A percentile compares a stretch with the other conserved stretches of the same genome.
Conservation (phyloP, 1,140 invertebrate genomes). For the Nephila pilipes region DNA sequence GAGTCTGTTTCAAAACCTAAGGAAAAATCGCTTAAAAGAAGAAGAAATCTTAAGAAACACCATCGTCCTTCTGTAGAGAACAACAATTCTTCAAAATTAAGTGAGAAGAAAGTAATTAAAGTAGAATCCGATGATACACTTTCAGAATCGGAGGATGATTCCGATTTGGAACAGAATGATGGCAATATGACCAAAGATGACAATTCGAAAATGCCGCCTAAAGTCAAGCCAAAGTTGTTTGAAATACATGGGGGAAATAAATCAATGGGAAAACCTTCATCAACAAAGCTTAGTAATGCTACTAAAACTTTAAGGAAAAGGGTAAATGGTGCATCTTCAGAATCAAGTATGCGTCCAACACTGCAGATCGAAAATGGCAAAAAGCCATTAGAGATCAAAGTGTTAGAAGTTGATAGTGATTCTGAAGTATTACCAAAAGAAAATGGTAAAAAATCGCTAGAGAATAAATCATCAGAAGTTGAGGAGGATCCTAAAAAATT, state of each 20-base stretch:
- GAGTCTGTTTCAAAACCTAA: not conserved
- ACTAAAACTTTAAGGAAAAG: slow-evolving; percentile 6
- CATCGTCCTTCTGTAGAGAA: not conserved
- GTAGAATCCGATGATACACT: not conserved
- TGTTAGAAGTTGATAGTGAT: not conserved
- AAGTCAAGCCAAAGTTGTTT: not conserved
- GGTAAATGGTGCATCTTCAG: not conserved
- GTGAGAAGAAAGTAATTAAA: not conserved
- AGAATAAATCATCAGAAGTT: not conserved
- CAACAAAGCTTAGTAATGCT: not conserved
- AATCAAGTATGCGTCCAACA: not conserved
- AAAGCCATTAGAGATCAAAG: not conserved
- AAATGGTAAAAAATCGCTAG: not conserved
- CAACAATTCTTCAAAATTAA: not conserved
- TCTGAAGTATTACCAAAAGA: not conserved
- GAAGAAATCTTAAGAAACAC: not conserved
- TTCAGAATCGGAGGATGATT: not conserved
- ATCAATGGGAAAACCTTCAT: not conserved
- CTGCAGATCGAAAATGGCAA: not conserved
- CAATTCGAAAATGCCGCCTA: not conserved
- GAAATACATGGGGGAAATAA: not conserved
- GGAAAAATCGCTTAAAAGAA: not conserved
- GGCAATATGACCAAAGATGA: not conserved
- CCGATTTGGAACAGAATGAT: not conserved
- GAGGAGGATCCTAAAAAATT: not conserved